phyloP scores from a whole-genome alignment of 2,888 invertebrate genomes.

The Drosophila tripunctata region DNA sequence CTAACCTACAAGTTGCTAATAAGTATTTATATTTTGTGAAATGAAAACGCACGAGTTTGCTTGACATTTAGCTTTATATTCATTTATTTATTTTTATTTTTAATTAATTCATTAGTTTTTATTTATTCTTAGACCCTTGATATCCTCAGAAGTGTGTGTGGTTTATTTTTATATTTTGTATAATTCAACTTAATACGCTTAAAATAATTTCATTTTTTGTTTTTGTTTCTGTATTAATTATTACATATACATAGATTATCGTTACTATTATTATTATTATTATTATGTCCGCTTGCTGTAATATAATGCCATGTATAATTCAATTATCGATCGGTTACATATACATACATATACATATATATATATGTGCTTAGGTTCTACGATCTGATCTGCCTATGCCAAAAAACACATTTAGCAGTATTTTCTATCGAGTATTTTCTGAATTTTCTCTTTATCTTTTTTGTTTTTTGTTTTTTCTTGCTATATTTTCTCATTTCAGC shows the following conservation, averaged over 20 bases:
- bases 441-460: conserved; percentile 1
- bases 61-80: conserved; percentile 79
- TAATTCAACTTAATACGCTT: conserved; percentile 75
- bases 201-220: conserved; percentile 46
- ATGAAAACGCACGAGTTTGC: conserved; percentile 18
- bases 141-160: conserved; percentile 83
- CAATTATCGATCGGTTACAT: conserved; percentile 33
- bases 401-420: conserved; percentile 15
- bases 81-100: conserved; percentile 80
- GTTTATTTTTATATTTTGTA: conserved; percentile 62
- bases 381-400: conserved; percentile 19
- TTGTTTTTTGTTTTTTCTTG: conserved; percentile 5
- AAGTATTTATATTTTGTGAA: too few relatives aligned
- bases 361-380: conserved; percentile 54
- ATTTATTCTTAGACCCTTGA: conserved; percentile 84
- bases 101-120: conserved; percentile 82
- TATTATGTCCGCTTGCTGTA: conserved; percentile 65
- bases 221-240: conserved; percentile 26
- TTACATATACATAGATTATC: conserved; percentile 65
- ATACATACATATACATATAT: conserved; percentile 18
- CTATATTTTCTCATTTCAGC: conserved; percentile 17
- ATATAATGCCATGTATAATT: conserved; percentile 73
- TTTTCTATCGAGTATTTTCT: conserved; percentile 20
- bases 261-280: conserved; percentile 35
- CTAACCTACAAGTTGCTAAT: background rate